phyloP scores from a whole-genome alignment of 2,113 vertebrate species.

The Pollachius pollachius region DNA sequence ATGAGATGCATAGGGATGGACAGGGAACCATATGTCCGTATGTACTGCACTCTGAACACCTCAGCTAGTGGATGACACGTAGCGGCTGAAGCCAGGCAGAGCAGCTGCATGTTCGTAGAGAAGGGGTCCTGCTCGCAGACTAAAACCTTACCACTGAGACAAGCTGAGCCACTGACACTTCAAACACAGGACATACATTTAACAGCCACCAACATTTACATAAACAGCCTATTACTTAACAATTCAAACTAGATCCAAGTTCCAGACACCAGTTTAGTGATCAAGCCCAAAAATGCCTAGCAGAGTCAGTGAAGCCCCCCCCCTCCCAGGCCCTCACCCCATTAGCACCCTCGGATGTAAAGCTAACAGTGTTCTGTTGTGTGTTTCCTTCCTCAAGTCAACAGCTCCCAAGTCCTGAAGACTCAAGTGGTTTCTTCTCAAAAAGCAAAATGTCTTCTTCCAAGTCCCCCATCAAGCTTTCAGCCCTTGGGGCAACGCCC shows the following conservation, averaged over 20 bases:
- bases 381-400: slow-evolving; percentile 76
- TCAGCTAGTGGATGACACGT: slow-evolving; percentile 28
- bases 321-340: slow-evolving; percentile 52
- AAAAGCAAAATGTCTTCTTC: slow-evolving; percentile 17
- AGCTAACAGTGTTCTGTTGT: slow-evolving; percentile 80
- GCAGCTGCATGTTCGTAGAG: too few relatives aligned
- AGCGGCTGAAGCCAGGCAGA: not conserved
- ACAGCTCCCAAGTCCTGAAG: slow-evolving; percentile 69
- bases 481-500: slow-evolving; percentile 15
- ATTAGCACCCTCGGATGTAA: slow-evolving; percentile 57
- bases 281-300: not conserved
- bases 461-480: slow-evolving; percentile 18
- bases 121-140: too few relatives aligned
- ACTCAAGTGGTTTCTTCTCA: slow-evolving; percentile 47
- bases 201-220: too few relatives aligned
- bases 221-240: too few relatives aligned
- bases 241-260: too few relatives aligned
- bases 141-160: too few relatives aligned
- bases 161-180: too few relatives aligned
- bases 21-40: slow-evolving; percentile 28
- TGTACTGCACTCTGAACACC: slow-evolving; percentile 47
- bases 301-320: slow-evolving; percentile 24
- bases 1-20: slow-evolving; percentile 19
- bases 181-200: too few relatives aligned
- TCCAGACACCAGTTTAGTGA: too few relatives aligned